A percentile compares a stretch with the other conserved stretches of the same genome.
Conservation (phyloP, 2,888 invertebrate genomes). For the Acrocyrtus sp. region DNA sequence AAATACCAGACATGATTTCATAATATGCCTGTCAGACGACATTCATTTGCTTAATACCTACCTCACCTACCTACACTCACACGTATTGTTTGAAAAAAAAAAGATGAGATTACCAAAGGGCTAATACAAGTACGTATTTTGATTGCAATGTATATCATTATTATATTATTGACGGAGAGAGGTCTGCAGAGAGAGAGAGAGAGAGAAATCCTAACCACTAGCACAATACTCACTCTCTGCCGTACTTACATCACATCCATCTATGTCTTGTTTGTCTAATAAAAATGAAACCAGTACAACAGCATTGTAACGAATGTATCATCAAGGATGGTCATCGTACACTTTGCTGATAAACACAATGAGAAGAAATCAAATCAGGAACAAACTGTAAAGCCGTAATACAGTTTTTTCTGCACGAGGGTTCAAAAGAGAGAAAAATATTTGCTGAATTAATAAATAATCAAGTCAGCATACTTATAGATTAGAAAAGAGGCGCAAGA, state of each 20-base stretch:
- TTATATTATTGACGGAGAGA: too few relatives aligned
- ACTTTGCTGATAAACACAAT: slow-evolving; percentile 4
- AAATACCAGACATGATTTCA: slow-evolving; percentile 55
- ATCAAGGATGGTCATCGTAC: too few relatives aligned
- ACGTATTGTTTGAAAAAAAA: too few relatives aligned
- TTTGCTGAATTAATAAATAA: slow-evolving; percentile 31
- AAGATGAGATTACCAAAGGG: too few relatives aligned
- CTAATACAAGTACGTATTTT: too few relatives aligned
- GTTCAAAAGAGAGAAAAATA: slow-evolving; percentile 18
- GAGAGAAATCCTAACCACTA: neutral
- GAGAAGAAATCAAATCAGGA: slow-evolving; percentile 17
- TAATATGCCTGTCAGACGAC: slow-evolving; percentile 53
- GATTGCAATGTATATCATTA: too few relatives aligned
- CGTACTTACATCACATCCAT: too few relatives aligned
- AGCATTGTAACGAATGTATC: slow-evolving; percentile 9
- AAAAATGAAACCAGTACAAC: slow-evolving; percentile 52
- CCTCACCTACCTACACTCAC: too few relatives aligned
- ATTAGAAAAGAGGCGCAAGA: too few relatives aligned
- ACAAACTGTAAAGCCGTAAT: slow-evolving; percentile 39
- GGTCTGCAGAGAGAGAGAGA: neutral
- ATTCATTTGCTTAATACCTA: slow-evolving; percentile 53
- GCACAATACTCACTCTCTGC: neutral
- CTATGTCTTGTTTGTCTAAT: slow-evolving; percentile 42
- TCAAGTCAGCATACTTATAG: neutral
- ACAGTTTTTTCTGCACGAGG: slow-evolving; percentile 32